phyloP scores from a whole-genome alignment of 2,113 vertebrate species.

The Manacus vitellinus region DNA sequence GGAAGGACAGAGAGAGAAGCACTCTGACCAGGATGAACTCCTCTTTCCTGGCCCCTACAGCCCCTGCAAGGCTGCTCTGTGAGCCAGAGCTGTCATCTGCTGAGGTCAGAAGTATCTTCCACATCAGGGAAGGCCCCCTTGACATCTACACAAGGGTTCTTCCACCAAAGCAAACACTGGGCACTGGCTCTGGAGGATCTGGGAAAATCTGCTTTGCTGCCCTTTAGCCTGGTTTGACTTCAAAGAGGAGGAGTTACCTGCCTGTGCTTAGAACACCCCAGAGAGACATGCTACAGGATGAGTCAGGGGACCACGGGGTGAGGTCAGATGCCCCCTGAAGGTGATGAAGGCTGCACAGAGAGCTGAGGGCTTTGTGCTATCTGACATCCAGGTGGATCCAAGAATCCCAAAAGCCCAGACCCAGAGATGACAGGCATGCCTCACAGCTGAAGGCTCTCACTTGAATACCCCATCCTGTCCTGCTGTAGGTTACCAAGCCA shows the following conservation, averaged over 20 bases:
- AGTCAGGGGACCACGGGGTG: accelerated
- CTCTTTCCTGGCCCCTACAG: not conserved
- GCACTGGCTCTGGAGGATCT: not conserved
- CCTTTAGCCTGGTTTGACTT: not conserved
- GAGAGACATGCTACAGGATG: not conserved
- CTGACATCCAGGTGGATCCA: not conserved
- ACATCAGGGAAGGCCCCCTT: not conserved
- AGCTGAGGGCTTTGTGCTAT: not conserved
- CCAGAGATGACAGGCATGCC: not conserved
- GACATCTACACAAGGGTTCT: not conserved
- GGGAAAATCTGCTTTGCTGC: not conserved
- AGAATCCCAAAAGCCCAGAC: not conserved
- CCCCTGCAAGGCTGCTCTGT: not conserved
- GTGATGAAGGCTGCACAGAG: not conserved
- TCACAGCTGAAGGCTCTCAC: accelerated
- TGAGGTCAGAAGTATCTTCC: not conserved
- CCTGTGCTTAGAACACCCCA: not conserved
- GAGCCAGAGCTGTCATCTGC: not conserved
- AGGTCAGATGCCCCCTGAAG: not conserved
- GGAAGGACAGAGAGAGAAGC: not conserved
- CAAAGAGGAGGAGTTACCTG: not conserved
- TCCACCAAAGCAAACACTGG: not conserved
- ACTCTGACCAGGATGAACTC: not conserved
- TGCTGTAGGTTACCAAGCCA: not conserved
- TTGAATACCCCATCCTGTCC: not conserved